Base-by-base conservation (phyloP, 2,113 vertebrate genomes). In the Cyrtonyx montezumae region DNA sequence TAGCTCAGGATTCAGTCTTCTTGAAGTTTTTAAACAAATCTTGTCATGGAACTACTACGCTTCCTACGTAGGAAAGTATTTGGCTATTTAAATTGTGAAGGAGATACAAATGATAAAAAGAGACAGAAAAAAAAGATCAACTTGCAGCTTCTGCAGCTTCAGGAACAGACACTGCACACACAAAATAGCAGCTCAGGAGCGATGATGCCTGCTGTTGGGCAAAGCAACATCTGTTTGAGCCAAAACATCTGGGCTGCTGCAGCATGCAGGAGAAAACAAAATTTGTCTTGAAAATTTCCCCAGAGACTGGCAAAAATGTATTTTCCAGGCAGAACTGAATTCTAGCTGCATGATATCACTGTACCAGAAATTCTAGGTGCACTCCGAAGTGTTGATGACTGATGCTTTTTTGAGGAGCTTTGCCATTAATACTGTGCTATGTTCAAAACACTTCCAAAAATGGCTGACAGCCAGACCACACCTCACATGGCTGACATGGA, bases 201-300 rank as follows among this genome's bases (percentile, higher is more conserved):
- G 13, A 67, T 0, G 3, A 87, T 89, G 93, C 56, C 76, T 94
- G 76, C n/a, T 75, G 55, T 32, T 78, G 87, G 69, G 79, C 48
- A 94, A 85, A 83, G 79, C 30, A 94, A 91, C 89, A 95, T 90
- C 87, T 92, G 93, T 63, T 68, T 71, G 81, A 92, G 76, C 56
- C 63, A 68, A 91, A 94, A 91, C 95, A 96, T 90, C 94, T 96
- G 95, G 87, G 74, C 82, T 42, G 53, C 40, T 17, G 6, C 69
- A 78, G 56, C 36, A 37, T 80, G 78, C 79, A 78, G 26, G 15
- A 26, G 76, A n/a, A 66, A 94, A n/a, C 28, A 96, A 75, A 91
- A 94, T 83, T 78, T 78, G 83, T 51, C 43, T 71, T 65, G 32
- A 91, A 34, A 13, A 56, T 75, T 83, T 92, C 81, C 43, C 51